These are phyloP conservation scores for Drosophila gunungcola DNA, from an alignment of 1,140 invertebrate species.

Conservation along the genomic window DNA sequence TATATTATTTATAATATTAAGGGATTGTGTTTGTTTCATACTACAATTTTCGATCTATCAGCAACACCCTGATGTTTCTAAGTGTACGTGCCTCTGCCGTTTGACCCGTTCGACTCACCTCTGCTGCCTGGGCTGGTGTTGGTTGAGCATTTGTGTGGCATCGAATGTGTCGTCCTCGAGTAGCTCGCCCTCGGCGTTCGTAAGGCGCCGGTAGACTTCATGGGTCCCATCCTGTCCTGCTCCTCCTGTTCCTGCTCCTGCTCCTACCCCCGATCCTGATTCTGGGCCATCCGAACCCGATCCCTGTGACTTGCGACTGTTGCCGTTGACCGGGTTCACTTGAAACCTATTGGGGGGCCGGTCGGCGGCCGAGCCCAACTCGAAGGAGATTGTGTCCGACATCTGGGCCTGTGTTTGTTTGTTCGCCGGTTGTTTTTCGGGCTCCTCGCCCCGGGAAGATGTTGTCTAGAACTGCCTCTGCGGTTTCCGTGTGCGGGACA, in stretches of 20 bases:
- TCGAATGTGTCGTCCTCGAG: conserved; percentile 81
- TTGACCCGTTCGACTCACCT: conserved; percentile 51
- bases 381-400: conserved; percentile 78
- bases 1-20: no score
- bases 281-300: conserved; percentile 7
- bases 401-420: conserved; percentile 46
- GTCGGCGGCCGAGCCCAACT: conserved; percentile 79
- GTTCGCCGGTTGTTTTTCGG: conserved; percentile 17
- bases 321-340: conserved; percentile 84
- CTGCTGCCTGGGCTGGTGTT: conserved; percentile 67
- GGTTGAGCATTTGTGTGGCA: conserved; percentile 71
- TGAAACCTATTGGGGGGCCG: conserved; percentile 80
- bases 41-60: background rate
- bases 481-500: conserved; percentile 53
- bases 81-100: background rate
- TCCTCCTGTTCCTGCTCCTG: conserved; percentile 2
- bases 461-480: conserved; percentile 22
- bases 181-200: conserved; percentile 75
- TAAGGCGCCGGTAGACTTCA: conserved; percentile 77
- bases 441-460: conserved; percentile 33
- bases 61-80: background rate
- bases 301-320: conserved; percentile 61
- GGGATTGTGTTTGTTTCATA: no score
- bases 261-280: conserved; percentile 7
- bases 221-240: conserved; percentile 57